Evolutionary conservation across 2,113 vertebrate genomes (phyloP), one percentile per base, ranked within the genome.

Genomic region (Parus major): DNA sequence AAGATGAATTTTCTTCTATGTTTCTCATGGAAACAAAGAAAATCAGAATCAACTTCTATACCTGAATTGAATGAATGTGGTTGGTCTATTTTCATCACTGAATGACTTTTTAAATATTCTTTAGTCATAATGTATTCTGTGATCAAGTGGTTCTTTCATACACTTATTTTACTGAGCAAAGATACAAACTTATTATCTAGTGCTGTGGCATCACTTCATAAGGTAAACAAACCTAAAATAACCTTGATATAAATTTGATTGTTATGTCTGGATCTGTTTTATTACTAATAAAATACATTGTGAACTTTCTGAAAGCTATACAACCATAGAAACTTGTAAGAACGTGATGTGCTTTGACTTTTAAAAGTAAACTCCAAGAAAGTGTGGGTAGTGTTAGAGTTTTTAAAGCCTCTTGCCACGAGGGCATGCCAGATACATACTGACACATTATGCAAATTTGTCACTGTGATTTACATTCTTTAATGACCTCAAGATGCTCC

Each of bases 401-500:
- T 90, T 93, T 82, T 63, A 73, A 81, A 90, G n/a, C 2, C 10
- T 75, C 75, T 70, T 88, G 66, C 61, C 53, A 41, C 0, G 12
- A 86, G 27, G 22, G 14, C 41, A 81, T 75, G 64, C 59, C 79
- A 90, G 79, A 88, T 78, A 71, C 25, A 41, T 29, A 46, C 59
- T 83, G 82, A 92, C 85, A 89, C 16, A 71, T 73, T 78, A 90
- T 94, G 82, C 75, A 92, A 90, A 93, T 93, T 93, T 93, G 18
- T 88, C 82, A 56, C 66, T 90, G 79, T 83, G 79, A 94, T 93
- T 96, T 93, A 78, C 66, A 35, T 28, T 86, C 69, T 52, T 88
- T 96, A 88, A 96, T 94, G 85, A 95, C 82, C 88, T 95, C 79
- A 94, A 86, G 82, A 93, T 93, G 75, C 76, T 88, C 25, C 55